Base-by-base conservation (phyloP, 2,888 invertebrate genomes). In the Drosophila nigricruria region DNA sequence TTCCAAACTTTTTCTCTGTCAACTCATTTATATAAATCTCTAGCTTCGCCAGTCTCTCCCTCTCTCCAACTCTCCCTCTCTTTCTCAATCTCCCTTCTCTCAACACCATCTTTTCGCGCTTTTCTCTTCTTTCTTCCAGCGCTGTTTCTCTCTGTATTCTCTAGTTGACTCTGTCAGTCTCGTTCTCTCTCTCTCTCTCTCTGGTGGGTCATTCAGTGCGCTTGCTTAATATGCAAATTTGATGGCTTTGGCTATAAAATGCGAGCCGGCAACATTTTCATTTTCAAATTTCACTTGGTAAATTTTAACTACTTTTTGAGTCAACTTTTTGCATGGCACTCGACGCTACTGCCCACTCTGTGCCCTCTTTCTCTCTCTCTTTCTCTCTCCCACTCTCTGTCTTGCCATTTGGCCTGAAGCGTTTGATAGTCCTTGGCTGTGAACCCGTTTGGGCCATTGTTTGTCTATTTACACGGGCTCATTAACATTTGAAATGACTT, bases 401-500 rank as follows among this genome's bases (percentile, higher is more conserved):
- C 59, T 69, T 67, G 65, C 32, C 67, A n/a, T 60, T 64, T 74
- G 57, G 60, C 75, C 79, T 42, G 54, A 20, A 60, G 79, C 77
- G 66, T 56, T 79, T 70, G 56, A 40, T 57, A 62, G 61, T 70
- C 56, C 58, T 64, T 62, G 45, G 52, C 52, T 34, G 52, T 20
- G 36, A 57, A 68, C 62, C 64, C 49, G 67, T 71, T 57, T 57
- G 68, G 65, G 70, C 81, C 88, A 84, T 88, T 85, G 85, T 85
- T 88, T 89, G 88, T 86, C 89, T 86, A 87, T 89, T 86, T 88
- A 82, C 87, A 84, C 85, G 82, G 87, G 82, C 86, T 87, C 86
- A 87, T 87, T 87, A 87, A 87, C 89, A 87, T 87, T 89, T 89
- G 85, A 85, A 87, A 89, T 87, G 85, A 85, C 85, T 89, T 89